phyloP scores from a whole-genome alignment of 1,140 invertebrate species.

The Pissodes strobi region DNA sequence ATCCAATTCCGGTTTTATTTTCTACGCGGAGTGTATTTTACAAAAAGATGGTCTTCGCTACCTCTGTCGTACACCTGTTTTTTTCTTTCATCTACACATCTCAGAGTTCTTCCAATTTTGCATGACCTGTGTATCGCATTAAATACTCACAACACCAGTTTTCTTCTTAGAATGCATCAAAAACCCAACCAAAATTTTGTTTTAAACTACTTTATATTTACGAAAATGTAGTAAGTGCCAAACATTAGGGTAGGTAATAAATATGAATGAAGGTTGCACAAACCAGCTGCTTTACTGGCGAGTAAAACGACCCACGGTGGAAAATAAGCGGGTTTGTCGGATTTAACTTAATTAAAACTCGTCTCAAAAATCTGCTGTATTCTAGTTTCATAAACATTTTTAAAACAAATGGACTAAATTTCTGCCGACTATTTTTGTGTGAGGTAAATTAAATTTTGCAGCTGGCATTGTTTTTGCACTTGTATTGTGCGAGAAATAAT shows the following conservation, averaged over 20 bases:
- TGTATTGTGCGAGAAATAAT: conserved; percentile 14
- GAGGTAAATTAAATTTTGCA: conserved; percentile 23
- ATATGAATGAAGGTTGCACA: conserved; percentile 2
- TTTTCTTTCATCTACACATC: no score
- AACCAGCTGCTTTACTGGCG: not conserved
- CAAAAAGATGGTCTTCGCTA: no score
- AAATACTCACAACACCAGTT: no score
- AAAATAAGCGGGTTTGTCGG: conserved; percentile 6
- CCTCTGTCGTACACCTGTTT: no score
- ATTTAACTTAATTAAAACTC: conserved; percentile 29
- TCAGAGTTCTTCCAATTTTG: no score
- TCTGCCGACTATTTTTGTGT: conserved; percentile 16
- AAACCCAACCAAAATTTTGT: no score
- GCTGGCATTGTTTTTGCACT: not conserved
- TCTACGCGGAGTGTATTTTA: no score
- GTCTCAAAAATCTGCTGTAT: conserved; percentile 14
- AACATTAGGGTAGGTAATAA: conserved; percentile 2
- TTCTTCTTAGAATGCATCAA: no score
- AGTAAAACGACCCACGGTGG: not conserved
- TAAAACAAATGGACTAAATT: conserved; percentile 7
- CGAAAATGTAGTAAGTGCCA: no score
- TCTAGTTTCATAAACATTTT: conserved; percentile 26
- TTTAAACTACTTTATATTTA: no score
- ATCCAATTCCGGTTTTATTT: no score
- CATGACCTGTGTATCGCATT: no score